Evolutionary conservation across 2,888 invertebrate genomes (phyloP), one percentile per base, ranked within the genome.

Genomic region (Aquatica leii): DNA sequence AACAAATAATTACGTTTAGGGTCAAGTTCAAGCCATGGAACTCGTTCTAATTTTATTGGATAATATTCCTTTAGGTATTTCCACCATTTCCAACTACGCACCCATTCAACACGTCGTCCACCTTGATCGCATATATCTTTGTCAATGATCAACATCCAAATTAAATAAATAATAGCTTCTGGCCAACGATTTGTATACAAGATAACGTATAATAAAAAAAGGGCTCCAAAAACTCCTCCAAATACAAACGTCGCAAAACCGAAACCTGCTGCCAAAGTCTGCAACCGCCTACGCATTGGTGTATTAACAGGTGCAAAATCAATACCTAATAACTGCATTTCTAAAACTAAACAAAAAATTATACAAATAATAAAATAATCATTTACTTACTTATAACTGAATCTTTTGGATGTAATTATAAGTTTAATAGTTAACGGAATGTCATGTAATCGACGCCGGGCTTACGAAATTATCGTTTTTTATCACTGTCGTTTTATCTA

Each of bases 281-380:
- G 93, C 9, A 96, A 82, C 1, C 97, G 88, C 9, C 97, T 85
- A 12, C 87, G 82, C 59, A 90, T 76, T 0, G 97, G 95, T 5
- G 95, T 85, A 69, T 87, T 83, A 24, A 91, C 75, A 0, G 97
- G 97, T 0, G 95, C 97, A 84, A 96, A 95, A 81, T 94, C 86
- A 69, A 97, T 86, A 9, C 59, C 48, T 11, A 18, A 3, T 37
- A 53, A 2, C 15, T 53, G 24, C 59, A 59, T 59, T 59, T 46
- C 17, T 31, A 37, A 49, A 34, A 5, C 46, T 35, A 56, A 41
- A 48, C 20, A 21, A 49, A 49, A 49, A 11, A 21, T 49, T 17
- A 17, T 46, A n/a, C 46, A n/a, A n/a, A n/a, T n/a, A n/a, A n/a
- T n/a, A n/a, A n/a, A n/a, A n/a, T n/a, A n/a, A n/a, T n/a, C n/a